Evolutionary conservation across 23 tunicate genomes (phyloP).

Genomic region (Trididemnum miniatum): DNA sequence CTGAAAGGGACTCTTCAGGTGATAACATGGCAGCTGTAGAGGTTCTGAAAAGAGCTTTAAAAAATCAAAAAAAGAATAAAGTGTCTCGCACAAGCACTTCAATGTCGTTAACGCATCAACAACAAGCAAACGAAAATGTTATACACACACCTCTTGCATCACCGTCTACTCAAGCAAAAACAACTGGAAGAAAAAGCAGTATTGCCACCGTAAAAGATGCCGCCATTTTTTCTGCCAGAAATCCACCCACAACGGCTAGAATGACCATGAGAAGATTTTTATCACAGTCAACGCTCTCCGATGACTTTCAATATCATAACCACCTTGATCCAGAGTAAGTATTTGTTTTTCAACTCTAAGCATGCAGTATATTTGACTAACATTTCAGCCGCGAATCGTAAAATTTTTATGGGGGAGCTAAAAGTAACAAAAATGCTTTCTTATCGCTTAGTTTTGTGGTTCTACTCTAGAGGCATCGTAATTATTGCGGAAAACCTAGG

Average conservation of each 20-base stretch:
- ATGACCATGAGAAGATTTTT: constrained; percentile 7
- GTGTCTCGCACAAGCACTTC: constrained; percentile 62
- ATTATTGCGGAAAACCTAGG: no score
- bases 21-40: constrained; percentile 46
- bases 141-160: not conserved
- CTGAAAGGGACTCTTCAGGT: constrained; percentile 29
- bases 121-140: not conserved
- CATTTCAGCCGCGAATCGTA: no score
- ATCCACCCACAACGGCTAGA: not conserved
- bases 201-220: not conserved
- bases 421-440: no score
- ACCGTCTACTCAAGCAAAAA: not conserved
- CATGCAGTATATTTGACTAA: no score
- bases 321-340: constrained; percentile 11
- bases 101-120: not conserved
- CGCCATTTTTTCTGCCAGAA: not conserved
- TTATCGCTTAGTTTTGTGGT: no score
- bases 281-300: constrained; percentile 9
- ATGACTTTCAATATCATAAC: not conserved
- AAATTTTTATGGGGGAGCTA: no score
- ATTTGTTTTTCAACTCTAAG: no score
- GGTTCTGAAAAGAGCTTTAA: constrained; percentile 55
- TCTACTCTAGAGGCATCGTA: no score
- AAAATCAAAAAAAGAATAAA: constrained; percentile 69
- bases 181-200: not conserved